Conservation (phyloP, 2,888 invertebrate genomes). For the Ischnura elegans region DNA sequence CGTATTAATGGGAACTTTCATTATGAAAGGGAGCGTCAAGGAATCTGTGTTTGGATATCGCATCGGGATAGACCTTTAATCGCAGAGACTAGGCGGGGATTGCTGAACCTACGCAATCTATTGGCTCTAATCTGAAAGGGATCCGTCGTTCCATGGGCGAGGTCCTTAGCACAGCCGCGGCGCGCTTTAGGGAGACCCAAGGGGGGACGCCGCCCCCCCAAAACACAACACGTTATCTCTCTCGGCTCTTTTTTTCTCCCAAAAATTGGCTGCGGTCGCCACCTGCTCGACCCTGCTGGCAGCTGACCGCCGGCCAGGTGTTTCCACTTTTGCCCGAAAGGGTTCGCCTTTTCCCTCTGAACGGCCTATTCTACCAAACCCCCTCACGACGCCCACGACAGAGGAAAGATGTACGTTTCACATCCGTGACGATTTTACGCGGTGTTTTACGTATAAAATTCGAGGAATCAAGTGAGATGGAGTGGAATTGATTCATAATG, state of each 20-base stretch:
- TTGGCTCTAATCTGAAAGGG: neutral
- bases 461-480: too few species aligned
- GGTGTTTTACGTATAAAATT: too few species aligned
- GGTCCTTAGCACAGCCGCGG: too few species aligned
- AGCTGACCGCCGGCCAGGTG: constrained; percentile 58
- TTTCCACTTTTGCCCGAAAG: neutral
- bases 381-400: neutral
- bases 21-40: neutral
- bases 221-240: neutral
- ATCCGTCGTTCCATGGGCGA: too few species aligned
- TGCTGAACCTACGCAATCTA: neutral
- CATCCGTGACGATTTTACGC: too few species aligned
- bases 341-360: neutral
- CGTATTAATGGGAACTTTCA: too few species aligned
- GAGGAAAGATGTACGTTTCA: neutral
- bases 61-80: neutral
- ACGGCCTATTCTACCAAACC: too few species aligned
- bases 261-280: constrained; percentile 27
- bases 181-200: too few species aligned
- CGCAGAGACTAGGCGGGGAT: neutral
- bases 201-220: too few species aligned
- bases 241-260: neutral
- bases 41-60: neutral
- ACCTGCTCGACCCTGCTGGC: constrained; percentile 38
- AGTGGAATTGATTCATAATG: too few species aligned